These are phyloP conservation scores for Coecobrya sp. DNA, from an alignment of 2,888 invertebrate species.

Conservation along the genomic window DNA sequence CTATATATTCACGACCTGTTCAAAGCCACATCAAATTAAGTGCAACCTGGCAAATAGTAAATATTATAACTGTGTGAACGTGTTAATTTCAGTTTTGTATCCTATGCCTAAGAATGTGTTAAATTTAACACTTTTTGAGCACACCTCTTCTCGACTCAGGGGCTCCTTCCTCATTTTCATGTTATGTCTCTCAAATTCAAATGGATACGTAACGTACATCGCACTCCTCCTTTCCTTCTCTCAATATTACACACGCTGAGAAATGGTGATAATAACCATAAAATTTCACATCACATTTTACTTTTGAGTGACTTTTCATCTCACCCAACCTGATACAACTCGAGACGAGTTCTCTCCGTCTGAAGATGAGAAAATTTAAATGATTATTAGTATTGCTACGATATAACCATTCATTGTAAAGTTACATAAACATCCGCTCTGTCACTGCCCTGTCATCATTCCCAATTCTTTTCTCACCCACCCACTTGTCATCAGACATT, in stretches of 20 bases:
- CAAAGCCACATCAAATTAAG: background rate
- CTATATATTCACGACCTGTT: background rate
- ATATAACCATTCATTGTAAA: constrained; percentile 15
- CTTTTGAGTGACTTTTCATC: constrained; percentile 42
- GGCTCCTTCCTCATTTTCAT: background rate
- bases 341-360: background rate
- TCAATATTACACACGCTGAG: background rate
- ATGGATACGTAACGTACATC: background rate
- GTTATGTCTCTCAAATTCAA: background rate
- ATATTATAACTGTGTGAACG: background rate
- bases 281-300: constrained; percentile 21
- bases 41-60: background rate
- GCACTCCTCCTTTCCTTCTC: background rate
- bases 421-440: constrained; percentile 69
- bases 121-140: constrained; percentile 26
- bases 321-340: constrained; percentile 19
- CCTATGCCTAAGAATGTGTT: background rate
- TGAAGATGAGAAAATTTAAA: background rate
- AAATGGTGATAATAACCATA: constrained; percentile 46
- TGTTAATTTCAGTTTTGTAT: constrained; percentile 34
- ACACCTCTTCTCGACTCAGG: background rate
- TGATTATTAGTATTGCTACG: background rate
- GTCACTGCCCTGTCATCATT: constrained; percentile 13
- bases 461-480: background rate
- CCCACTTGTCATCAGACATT: background rate